phyloP scores from a whole-genome alignment of 2,797 vertebrate genomes.

The Thunnus albacares region DNA sequence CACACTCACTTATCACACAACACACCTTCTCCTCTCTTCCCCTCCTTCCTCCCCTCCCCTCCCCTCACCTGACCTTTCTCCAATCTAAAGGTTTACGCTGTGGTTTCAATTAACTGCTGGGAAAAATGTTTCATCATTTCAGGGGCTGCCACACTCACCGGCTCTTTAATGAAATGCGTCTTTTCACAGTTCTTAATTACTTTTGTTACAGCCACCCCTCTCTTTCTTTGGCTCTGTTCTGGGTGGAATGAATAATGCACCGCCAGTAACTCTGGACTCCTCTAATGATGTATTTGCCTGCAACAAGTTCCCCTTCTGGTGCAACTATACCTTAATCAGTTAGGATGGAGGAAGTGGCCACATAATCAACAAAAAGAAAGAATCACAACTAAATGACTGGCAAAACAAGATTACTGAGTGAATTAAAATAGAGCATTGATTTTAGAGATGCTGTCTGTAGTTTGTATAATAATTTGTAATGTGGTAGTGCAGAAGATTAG shows the following conservation, averaged over 20 bases:
- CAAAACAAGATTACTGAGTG: neutral
- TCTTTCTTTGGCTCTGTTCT: conserved; percentile 32
- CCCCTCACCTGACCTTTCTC: conserved; percentile 54
- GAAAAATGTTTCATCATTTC: conserved; percentile 60
- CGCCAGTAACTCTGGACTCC: conserved; percentile 24
- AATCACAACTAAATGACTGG: conserved; percentile 1
- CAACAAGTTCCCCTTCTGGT: conserved; percentile 45
- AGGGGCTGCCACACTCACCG: conserved; percentile 20
- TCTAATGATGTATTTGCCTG: conserved; percentile 34
- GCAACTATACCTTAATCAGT: conserved; percentile 37
- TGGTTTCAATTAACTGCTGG: conserved; percentile 62
- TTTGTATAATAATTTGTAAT: neutral
- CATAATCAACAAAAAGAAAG: conserved; percentile 16
- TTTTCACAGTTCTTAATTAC: conserved; percentile 72
- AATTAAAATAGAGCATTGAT: neutral
- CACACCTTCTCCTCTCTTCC: neutral
- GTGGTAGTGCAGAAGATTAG: neutral
- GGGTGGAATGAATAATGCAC: conserved; percentile 55
- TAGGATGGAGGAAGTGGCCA: conserved; percentile 18
- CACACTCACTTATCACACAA: neutral
- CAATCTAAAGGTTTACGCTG: conserved; percentile 53
- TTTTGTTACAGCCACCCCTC: conserved; percentile 47
- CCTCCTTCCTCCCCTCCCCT: neutral
- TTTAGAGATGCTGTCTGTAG: neutral
- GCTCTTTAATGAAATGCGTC: conserved; percentile 56